These are phyloP conservation scores for Drosophila orosa DNA, from an alignment of 1,140 invertebrate species.

Conservation along the genomic window DNA sequence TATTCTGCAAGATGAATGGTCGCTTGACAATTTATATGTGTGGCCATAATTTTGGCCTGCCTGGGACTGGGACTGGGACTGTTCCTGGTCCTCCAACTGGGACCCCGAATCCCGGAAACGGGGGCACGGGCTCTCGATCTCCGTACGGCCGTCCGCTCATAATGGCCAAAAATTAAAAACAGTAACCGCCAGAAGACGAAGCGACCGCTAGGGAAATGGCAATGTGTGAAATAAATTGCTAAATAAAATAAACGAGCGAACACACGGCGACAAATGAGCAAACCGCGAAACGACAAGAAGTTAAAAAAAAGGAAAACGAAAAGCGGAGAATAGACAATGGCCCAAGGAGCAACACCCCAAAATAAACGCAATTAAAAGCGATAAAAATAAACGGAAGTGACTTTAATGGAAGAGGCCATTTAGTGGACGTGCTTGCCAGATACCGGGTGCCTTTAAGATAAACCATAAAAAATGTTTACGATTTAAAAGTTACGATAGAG, in stretches of 20 bases:
- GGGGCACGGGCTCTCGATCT: conserved; percentile 27
- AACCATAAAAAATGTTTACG: conserved; percentile 7
- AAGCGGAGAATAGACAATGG: conserved; percentile 35
- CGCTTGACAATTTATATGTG: conserved; percentile 83
- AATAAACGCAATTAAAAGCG: conserved; percentile 79
- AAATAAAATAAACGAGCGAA: conserved; percentile 80
- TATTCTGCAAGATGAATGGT: conserved; percentile 81
- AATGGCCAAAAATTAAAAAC: conserved; percentile 83
- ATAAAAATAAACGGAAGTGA: conserved; percentile 75
- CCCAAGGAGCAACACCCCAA: conserved; percentile 30
- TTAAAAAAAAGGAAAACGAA: conserved; percentile 2
- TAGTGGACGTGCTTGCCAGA: conserved; percentile 48
- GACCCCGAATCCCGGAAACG: conserved; percentile 6
- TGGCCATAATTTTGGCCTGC: conserved; percentile 70
- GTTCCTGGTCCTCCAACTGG: conserved; percentile 2
- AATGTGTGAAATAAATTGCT: conserved; percentile 81
- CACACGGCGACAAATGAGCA: conserved; percentile 74
- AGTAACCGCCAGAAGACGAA: conserved; percentile 69
- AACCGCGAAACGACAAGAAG: conserved; percentile 26
- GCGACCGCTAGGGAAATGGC: conserved; percentile 55
- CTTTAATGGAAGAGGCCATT: conserved; percentile 66
- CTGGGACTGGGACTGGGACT: conserved; percentile 40
- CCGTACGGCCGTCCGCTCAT: conserved; percentile 65
- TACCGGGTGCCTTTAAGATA: conserved; percentile 18
- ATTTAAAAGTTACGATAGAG: background rate